Conservation (phyloP, 2,113 vertebrate species). For the Protomyctophum bolini region DNA sequence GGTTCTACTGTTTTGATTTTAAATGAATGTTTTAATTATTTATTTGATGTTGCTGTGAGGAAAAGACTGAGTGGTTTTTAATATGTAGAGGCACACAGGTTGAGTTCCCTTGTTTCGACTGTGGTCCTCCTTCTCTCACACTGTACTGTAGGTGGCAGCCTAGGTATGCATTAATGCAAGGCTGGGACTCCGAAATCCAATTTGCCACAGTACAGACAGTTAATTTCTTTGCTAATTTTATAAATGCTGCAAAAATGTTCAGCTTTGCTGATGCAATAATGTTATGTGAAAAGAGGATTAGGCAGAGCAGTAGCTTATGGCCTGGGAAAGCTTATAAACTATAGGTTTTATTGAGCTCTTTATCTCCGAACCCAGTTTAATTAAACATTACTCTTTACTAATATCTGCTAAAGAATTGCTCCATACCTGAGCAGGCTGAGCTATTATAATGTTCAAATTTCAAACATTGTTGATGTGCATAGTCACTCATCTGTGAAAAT, state of each 20-base stretch:
- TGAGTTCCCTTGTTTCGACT: conserved; percentile 32
- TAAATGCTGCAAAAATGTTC: conserved; percentile 74
- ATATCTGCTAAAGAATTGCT: conserved; percentile 73
- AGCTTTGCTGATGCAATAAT: conserved; percentile 74
- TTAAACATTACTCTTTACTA: conserved; percentile 78
- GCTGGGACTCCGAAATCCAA: conserved; percentile 68
- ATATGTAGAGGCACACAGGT: conserved; percentile 59
- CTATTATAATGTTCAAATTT: conserved; percentile 57
- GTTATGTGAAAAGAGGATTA: conserved; percentile 78
- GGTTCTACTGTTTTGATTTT: conserved; percentile 41
- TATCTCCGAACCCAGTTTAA: conserved; percentile 76
- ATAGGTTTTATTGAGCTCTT: conserved; percentile 76
- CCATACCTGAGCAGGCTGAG: conserved; percentile 52
- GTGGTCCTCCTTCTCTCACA: conserved; percentile 39
- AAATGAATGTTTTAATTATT: conserved; percentile 58
- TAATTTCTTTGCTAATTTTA: conserved; percentile 82
- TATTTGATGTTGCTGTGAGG: conserved; percentile 48
- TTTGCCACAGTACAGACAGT: conserved; percentile 77
- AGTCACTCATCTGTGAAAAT: conserved; percentile 58
- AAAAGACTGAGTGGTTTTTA: conserved; percentile 37
- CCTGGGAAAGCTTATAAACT: conserved; percentile 70
- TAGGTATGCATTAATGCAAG: conserved; percentile 66
- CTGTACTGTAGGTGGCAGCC: conserved; percentile 81
- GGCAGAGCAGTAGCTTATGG: conserved; percentile 72
- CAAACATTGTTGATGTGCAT: conserved; percentile 14